phyloP scores from a whole-genome alignment of 2,113 vertebrate species.

The Ovis canadensis region DNA sequence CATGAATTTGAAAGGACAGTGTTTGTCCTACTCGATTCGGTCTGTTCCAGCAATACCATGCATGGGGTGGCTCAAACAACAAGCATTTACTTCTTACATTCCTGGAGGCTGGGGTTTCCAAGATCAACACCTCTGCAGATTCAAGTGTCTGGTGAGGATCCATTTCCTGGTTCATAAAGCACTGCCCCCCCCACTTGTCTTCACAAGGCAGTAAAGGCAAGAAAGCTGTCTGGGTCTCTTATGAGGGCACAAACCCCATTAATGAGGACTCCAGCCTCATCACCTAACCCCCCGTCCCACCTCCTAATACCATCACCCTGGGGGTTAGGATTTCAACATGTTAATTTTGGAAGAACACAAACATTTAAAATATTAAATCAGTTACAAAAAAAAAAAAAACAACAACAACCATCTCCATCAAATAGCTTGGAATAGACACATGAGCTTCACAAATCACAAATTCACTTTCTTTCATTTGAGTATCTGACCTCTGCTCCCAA shows the following conservation, averaged over 20 bases:
- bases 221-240: background rate
- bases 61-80: background rate
- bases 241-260: background rate
- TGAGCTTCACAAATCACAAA: background rate
- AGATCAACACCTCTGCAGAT: background rate
- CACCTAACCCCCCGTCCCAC: background rate
- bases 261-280: background rate
- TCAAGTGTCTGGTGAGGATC: background rate
- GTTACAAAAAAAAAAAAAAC: background rate
- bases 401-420: background rate
- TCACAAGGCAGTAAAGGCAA: background rate
- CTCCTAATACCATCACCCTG: background rate
- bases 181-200: background rate
- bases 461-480: background rate
- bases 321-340: background rate
- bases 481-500: background rate
- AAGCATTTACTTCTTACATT: background rate
- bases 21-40: background rate
- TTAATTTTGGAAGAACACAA: background rate
- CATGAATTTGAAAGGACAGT: background rate
- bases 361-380: background rate
- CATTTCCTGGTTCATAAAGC: background rate
- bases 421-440: background rate
- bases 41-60: background rate
- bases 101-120: background rate